These are phyloP conservation scores for Etia nguti DNA, from an alignment of 2,113 vertebrate species.

Conservation along the genomic window DNA sequence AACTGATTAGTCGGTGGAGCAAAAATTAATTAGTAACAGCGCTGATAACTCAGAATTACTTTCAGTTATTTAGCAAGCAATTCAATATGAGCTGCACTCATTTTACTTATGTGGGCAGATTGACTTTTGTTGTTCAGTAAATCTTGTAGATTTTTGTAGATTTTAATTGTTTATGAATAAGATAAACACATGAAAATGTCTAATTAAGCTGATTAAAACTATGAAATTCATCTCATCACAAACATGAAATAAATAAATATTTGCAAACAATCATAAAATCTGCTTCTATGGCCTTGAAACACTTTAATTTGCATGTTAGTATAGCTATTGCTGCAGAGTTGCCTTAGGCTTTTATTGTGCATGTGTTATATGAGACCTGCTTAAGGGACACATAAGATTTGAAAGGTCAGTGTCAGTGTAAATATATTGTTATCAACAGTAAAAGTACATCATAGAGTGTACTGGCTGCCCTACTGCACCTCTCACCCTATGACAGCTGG, in stretches of 20 bases:
- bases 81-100: background rate
- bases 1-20: background rate
- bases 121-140: background rate
- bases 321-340: background rate
- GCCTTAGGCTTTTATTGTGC: background rate
- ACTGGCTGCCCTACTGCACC: background rate
- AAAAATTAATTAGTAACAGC: background rate
- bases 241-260: background rate
- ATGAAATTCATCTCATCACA: background rate
- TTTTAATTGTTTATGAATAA: background rate
- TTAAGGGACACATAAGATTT: background rate
- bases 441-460: background rate
- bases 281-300: background rate
- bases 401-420: accelerated
- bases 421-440: background rate
- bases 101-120: background rate
- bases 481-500: background rate
- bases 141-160: background rate
- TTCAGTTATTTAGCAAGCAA: background rate
- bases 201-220: background rate
- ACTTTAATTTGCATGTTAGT: background rate
- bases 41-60: background rate
- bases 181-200: background rate
- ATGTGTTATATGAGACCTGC: background rate
- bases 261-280: background rate